A percentile compares a stretch with the other conserved stretches of the same genome.
Conservation (phyloP, 2,888 invertebrate species). For the Nomada ferruginata region DNA sequence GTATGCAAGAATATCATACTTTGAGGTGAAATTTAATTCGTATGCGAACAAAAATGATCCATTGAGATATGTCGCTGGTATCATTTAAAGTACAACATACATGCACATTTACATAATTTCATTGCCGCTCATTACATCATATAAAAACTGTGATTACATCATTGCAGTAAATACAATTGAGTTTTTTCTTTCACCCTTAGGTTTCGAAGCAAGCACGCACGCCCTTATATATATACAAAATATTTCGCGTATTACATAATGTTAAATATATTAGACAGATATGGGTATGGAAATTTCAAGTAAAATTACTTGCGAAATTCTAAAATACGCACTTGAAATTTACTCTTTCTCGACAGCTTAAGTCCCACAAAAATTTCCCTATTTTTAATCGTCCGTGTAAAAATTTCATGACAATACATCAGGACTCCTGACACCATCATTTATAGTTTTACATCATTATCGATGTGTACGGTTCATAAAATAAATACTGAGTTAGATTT, state of each 20-base stretch:
- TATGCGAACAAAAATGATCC: constrained; percentile 71
- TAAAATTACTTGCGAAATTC: constrained; percentile 36
- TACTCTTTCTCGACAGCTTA: constrained; percentile 9
- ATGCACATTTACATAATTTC: constrained; percentile 61
- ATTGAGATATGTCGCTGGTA: constrained; percentile 71
- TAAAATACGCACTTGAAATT: constrained; percentile 43
- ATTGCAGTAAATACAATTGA: constrained; percentile 66
- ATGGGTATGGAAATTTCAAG: constrained; percentile 52
- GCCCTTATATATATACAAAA: constrained; percentile 67
- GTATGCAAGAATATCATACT: constrained; percentile 34
- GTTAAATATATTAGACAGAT: constrained; percentile 60
- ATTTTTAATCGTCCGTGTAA: constrained; percentile 39
- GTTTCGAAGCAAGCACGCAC: constrained; percentile 70
- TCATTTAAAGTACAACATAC: constrained; percentile 65
- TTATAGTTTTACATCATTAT: constrained; percentile 58
- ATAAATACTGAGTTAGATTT: constrained; percentile 71
- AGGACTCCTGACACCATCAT: constrained; percentile 39
- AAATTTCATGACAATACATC: constrained; percentile 38
- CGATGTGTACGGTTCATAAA: constrained; percentile 63
- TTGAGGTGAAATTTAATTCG: constrained; percentile 66
- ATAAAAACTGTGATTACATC: constrained; percentile 70
- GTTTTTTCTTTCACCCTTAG: constrained; percentile 51
- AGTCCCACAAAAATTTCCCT: constrained; percentile 1
- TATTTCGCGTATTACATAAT: constrained; percentile 46
- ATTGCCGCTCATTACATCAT: constrained; percentile 66